Conservation (phyloP, 2,113 vertebrate genomes). For the Agelaius tricolor region DNA sequence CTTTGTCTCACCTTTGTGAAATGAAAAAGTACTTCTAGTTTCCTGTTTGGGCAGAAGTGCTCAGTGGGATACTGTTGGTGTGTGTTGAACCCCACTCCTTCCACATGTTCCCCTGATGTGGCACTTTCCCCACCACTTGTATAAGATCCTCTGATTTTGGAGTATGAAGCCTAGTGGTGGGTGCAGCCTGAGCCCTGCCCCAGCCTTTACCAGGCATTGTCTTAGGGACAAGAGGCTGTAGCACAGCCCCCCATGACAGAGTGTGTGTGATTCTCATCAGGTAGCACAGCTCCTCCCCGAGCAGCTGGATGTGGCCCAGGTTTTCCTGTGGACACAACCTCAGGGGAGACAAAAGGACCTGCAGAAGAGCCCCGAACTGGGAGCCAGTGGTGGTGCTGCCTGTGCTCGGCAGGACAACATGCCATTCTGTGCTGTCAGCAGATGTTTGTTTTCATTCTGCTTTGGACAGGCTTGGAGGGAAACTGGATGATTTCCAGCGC, state of each 20-base stretch:
- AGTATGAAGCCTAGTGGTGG: fast-evolving
- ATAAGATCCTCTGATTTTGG: neutral
- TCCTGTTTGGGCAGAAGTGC: neutral
- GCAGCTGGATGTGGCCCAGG: neutral
- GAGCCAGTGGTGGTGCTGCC: neutral
- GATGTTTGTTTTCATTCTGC: slow-evolving; percentile 47
- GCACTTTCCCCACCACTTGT: neutral
- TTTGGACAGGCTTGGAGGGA: slow-evolving; percentile 18
- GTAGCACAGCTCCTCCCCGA: neutral
- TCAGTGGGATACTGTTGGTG: neutral
- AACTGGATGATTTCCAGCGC: neutral
- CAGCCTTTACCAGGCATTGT: neutral
- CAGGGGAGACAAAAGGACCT: neutral
- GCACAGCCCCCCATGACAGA: neutral
- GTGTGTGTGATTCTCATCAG: fast-evolving
- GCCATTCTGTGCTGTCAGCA: neutral
- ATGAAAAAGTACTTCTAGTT: neutral
- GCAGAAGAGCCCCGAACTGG: neutral
- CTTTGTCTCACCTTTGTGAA: neutral
- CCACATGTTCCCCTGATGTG: fast-evolving
- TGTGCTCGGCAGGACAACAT: neutral
- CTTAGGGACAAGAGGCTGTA: neutral
- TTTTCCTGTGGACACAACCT: neutral
- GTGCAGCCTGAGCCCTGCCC: neutral
- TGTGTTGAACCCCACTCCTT: neutral